A percentile compares a stretch with the other conserved stretches of the same genome.
Evolutionary conservation across 2,888 invertebrate species (phyloP).

Genomic region (Morpho achilles): DNA sequence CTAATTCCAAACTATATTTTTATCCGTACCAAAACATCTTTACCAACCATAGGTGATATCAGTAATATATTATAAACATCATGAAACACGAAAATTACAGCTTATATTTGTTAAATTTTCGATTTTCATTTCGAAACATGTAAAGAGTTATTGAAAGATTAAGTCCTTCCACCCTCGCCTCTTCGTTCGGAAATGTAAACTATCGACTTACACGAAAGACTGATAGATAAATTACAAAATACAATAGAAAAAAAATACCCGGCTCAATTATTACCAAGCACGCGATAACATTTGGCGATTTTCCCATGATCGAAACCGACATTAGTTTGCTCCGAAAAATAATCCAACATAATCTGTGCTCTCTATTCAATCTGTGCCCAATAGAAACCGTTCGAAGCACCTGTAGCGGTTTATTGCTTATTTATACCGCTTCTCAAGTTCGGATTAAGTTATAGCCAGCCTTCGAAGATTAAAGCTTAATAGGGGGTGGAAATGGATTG

Average conservation of each 20-base stretch:
- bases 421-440: slow-evolving; percentile 72
- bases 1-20: not conserved
- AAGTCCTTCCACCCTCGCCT: slow-evolving; percentile 18
- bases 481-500: slow-evolving; percentile 68
- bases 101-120: not conserved
- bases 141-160: slow-evolving; percentile 14
- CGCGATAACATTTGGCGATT: slow-evolving; percentile 60
- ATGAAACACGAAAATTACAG: too few species aligned
- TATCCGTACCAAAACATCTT: too few species aligned
- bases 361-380: slow-evolving; percentile 47
- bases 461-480: slow-evolving; percentile 76
- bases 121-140: not conserved
- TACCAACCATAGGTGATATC: too few species aligned
- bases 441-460: slow-evolving; percentile 76
- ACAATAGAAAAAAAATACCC: slow-evolving; percentile 46
- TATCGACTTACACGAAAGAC: slow-evolving; percentile 51
- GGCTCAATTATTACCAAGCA: slow-evolving; percentile 67
- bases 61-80: too few species aligned
- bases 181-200: slow-evolving; percentile 27
- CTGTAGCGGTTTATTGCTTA: slow-evolving; percentile 76
- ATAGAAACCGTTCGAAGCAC: slow-evolving; percentile 60
- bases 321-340: slow-evolving; percentile 28
- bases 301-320: slow-evolving; percentile 57
- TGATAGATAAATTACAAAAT: slow-evolving; percentile 50
- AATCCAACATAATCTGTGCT: slow-evolving; percentile 49